A percentile compares a stretch with the other conserved stretches of the same genome.
Conservation (phyloP, 2,888 invertebrate genomes). For the Agonum fuliginosum region DNA sequence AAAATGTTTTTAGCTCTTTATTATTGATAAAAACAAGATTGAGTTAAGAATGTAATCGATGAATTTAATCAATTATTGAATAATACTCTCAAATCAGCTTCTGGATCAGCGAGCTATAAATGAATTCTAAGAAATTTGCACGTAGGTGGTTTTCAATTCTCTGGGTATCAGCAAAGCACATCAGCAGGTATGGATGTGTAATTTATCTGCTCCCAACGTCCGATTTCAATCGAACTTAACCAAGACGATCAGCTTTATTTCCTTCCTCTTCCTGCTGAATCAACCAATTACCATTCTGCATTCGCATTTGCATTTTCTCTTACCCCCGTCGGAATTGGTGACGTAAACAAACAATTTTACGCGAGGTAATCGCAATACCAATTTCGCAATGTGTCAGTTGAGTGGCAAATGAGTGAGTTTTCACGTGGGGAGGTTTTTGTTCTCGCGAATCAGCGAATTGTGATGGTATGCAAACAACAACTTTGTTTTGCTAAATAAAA, state of each 20-base stretch:
- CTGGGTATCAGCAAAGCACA: constrained; percentile 14
- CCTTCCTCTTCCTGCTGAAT: constrained; percentile 9
- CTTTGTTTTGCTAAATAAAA: background rate
- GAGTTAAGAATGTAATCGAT: background rate
- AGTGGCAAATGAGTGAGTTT: constrained; percentile 9
- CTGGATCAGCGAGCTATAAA: background rate
- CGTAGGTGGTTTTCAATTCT: constrained; percentile 22
- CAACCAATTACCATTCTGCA: constrained; percentile 51
- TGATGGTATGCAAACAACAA: constrained; percentile 21
- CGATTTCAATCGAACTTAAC: constrained; percentile 26
- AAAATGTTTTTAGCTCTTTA: too few relatives aligned
- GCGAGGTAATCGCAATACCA: background rate
- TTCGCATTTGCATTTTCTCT: constrained; percentile 51
- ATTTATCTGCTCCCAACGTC: constrained; percentile 26
- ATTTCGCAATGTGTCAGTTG: constrained; percentile 2
- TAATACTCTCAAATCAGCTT: background rate
- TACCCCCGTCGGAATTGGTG: constrained; percentile 37
- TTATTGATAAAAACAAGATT: background rate
- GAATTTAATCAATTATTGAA: background rate
- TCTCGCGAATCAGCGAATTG: background rate
- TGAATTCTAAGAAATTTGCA: constrained; percentile 20
- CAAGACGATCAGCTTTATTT: constrained; percentile 16
- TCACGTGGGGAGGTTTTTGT: background rate
- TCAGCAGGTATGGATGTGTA: constrained; percentile 27
- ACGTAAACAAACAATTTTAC: constrained; percentile 47